These are phyloP conservation scores for Gallinago paraguaiae DNA, from an alignment of 2,113 vertebrate species.

Conservation along the genomic window DNA sequence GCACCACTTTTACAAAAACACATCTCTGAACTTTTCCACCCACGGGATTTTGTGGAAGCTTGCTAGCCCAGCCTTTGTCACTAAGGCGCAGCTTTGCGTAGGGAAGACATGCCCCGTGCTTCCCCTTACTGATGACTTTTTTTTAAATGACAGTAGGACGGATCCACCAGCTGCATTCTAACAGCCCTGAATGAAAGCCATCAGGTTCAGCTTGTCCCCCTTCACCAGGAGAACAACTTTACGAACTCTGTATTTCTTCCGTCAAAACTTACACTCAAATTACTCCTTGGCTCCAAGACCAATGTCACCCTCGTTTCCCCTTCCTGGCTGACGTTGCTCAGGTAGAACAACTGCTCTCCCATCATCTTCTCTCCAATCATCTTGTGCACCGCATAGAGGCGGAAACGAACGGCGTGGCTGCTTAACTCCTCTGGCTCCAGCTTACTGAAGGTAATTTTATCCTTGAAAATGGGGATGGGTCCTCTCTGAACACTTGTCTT, in stretches of 20 bases:
- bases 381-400: constrained; percentile 89
- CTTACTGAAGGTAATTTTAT: constrained; percentile 87
- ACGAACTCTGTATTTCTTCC: not conserved
- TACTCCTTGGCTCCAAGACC: constrained; percentile 89
- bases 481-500: constrained; percentile 87
- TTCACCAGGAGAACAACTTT: not conserved
- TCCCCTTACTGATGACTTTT: not conserved
- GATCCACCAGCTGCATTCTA: not conserved
- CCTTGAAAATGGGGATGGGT: constrained; percentile 83
- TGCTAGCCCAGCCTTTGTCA: not conserved
- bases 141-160: not conserved
- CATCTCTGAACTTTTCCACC: constrained; percentile 47
- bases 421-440: constrained; percentile 82
- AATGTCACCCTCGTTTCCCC: constrained; percentile 79
- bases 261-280: constrained; percentile 84
- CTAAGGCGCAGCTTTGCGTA: not conserved
- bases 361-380: constrained; percentile 91
- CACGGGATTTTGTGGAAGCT: not conserved
- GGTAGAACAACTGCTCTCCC: constrained; percentile 88
- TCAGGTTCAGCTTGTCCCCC: not conserved
- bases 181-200: not conserved
- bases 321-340: constrained; percentile 77
- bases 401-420: constrained; percentile 84
- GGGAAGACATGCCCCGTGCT: not conserved
- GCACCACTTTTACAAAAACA: constrained; percentile 32